Evolutionary conservation across 2,113 vertebrate species (phyloP).

Genomic region (Mirza zaza): DNA sequence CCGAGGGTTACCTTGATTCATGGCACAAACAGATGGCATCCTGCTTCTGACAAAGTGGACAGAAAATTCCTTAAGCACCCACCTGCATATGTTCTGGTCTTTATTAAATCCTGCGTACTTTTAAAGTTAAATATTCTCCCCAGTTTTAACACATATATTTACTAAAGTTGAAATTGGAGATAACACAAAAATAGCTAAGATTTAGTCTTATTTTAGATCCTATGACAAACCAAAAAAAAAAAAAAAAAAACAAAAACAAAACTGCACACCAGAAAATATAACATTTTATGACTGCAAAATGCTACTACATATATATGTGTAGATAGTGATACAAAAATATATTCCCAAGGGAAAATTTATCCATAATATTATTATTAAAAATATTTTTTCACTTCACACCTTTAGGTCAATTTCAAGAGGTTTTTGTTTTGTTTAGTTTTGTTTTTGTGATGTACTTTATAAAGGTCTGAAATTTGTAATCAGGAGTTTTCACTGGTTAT

Average conservation of each 20-base stretch:
- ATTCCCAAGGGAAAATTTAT: background rate
- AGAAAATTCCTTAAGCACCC: conserved; percentile 66
- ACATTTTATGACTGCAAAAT: conserved; percentile 1
- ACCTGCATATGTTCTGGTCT: conserved; percentile 64
- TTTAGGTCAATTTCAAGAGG: conserved; percentile 15
- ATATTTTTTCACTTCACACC: background rate
- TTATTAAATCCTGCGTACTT: conserved; percentile 48
- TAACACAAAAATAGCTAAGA: background rate
- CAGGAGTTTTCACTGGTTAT: conserved; percentile 12
- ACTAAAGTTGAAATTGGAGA: conserved; percentile 35
- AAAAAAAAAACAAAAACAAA: background rate
- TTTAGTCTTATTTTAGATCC: conserved; percentile 10
- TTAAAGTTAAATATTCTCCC: conserved; percentile 29
- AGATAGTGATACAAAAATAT: background rate
- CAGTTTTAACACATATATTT: conserved; percentile 52
- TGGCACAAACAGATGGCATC: conserved; percentile 64
- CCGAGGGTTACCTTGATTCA: conserved; percentile 58
- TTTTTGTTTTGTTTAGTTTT: background rate
- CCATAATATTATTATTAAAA: background rate
- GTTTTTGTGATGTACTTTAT: background rate
- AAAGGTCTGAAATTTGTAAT: background rate
- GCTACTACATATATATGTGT: background rate
- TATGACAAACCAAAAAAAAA: background rate
- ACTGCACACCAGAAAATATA: background rate
- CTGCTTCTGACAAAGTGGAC: conserved; percentile 60